A percentile compares a stretch with the other conserved stretches of the same genome.
phyloP scores from a whole-genome alignment of 2,797 vertebrate species.

The Odontamblyopus rebecca region DNA sequence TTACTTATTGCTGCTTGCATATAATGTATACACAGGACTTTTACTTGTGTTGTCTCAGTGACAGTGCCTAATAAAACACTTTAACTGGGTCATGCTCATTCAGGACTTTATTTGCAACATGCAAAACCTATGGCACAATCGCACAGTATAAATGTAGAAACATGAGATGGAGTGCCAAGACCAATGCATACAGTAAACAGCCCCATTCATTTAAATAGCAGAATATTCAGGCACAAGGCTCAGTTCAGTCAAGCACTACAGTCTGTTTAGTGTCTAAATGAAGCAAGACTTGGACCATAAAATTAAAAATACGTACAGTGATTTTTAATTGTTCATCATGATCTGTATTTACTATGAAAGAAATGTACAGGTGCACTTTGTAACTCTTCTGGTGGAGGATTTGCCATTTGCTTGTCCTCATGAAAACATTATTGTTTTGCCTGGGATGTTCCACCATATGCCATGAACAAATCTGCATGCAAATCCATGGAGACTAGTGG shows the following conservation, averaged over 20 bases:
- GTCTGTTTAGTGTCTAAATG: conserved; percentile 30
- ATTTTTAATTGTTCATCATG: neutral
- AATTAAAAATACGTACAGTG: neutral
- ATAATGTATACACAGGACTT: conserved; percentile 21
- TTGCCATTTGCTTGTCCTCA: neutral
- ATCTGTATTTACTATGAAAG: neutral
- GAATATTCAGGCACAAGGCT: conserved; percentile 51
- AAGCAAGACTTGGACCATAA: conserved; percentile 49
- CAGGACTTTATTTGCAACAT: conserved; percentile 80
- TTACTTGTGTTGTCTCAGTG: conserved; percentile 7
- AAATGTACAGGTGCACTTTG: neutral
- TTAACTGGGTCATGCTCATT: conserved; percentile 69
- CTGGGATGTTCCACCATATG: neutral
- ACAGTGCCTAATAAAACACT: conserved; percentile 41
- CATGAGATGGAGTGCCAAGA: conserved; percentile 61
- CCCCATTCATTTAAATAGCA: conserved; percentile 50
- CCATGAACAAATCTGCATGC: neutral
- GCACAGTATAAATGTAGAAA: conserved; percentile 77
- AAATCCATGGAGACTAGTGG: neutral
- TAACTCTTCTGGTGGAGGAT: neutral
- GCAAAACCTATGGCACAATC: conserved; percentile 78
- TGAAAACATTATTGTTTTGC: neutral
- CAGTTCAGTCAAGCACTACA: conserved; percentile 26
- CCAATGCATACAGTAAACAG: conserved; percentile 59
- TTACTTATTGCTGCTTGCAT: conserved; percentile 29